Conservation (phyloP, 2,113 vertebrate genomes). For the Brachyhypopomus gauderio region DNA sequence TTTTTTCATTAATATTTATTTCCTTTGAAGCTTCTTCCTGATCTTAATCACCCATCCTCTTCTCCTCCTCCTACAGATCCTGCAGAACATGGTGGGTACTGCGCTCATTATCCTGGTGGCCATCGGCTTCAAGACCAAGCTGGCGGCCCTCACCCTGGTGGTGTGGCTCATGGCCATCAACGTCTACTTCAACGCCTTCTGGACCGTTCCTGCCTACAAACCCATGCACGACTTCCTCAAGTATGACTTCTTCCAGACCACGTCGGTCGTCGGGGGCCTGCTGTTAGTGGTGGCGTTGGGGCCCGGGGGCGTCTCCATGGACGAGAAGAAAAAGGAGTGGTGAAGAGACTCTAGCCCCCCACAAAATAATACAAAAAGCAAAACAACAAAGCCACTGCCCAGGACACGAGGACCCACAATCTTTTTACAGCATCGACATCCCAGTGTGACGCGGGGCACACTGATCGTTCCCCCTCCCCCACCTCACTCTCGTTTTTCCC, state of each 20-base stretch:
- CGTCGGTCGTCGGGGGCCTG: conserved; percentile 94
- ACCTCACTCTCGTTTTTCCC: conserved; percentile 6
- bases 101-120: conserved; percentile 95
- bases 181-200: conserved; percentile 98
- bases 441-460: conserved; percentile 41
- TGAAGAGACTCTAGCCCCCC: conserved; percentile 59
- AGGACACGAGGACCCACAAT: conserved; percentile 67
- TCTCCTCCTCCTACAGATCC: conserved; percentile 73
- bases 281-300: conserved; percentile 96
- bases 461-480: neutral
- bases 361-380: neutral
- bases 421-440: conserved; percentile 29
- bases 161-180: conserved; percentile 96
- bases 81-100: conserved; percentile 97
- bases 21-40: too few species aligned
- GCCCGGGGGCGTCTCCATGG: conserved; percentile 96
- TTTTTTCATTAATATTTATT: too few species aligned
- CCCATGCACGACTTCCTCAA: conserved; percentile 99
- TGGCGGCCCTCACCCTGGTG: conserved; percentile 93
- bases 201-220: conserved; percentile 92
- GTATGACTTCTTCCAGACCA: conserved; percentile 99
- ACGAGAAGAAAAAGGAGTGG: conserved; percentile 99
- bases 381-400: conserved; percentile 53
- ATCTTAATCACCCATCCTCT: neutral
- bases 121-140: conserved; percentile 96